Evolutionary conservation across 35 echinoderm and acorn worm genomes (phyloP).

Genomic region (Chiridota heheva): DNA sequence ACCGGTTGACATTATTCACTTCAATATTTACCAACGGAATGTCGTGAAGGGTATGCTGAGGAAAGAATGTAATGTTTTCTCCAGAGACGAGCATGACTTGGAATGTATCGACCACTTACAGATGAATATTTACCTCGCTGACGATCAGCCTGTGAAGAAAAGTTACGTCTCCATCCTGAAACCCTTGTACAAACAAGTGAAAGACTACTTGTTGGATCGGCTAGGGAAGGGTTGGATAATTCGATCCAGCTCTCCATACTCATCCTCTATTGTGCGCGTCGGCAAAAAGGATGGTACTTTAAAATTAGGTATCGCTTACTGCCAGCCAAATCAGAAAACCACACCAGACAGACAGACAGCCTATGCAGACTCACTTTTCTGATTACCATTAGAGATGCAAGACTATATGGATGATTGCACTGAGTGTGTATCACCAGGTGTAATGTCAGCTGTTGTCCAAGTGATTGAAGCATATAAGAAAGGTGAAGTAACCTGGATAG

Average conservation of each 20-base stretch:
- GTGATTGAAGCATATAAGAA: conserved; percentile 11
- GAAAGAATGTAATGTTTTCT: background rate
- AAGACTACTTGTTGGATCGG: background rate
- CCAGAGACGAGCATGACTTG: conserved; percentile 6
- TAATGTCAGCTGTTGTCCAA: conserved; percentile 36
- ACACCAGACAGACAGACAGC: conserved; percentile 22
- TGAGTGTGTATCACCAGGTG: conserved; percentile 51
- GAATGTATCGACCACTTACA: background rate
- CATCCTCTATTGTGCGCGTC: background rate
- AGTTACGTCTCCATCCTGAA: background rate
- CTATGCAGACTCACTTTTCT: conserved; percentile 54
- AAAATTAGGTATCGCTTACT: background rate
- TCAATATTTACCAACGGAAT: background rate
- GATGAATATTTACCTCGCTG: background rate
- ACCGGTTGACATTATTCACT: background rate
- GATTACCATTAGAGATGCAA: conserved; percentile 24
- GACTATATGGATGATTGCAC: conserved; percentile 7
- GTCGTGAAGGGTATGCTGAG: background rate
- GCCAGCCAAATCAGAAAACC: background rate
- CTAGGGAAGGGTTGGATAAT: background rate
- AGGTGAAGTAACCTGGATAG: conserved; percentile 24
- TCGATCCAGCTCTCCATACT: background rate
- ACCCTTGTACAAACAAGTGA: conserved; percentile 6
- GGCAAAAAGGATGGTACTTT: conserved; percentile 3
- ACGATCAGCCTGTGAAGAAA: background rate